These are phyloP conservation scores for Prunella himalayana DNA, from an alignment of 2,113 vertebrate genomes.

Conservation along the genomic window DNA sequence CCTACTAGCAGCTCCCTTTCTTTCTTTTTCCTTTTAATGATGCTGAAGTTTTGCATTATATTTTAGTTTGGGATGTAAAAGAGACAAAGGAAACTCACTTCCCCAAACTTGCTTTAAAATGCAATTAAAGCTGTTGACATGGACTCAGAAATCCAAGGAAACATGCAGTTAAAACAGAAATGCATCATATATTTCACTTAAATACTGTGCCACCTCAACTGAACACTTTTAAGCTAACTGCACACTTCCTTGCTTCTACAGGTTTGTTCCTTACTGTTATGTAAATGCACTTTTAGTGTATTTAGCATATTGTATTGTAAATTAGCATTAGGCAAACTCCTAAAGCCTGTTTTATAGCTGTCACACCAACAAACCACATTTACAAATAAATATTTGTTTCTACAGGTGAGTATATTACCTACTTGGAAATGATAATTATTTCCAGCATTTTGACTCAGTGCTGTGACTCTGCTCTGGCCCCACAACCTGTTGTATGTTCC, in stretches of 20 bases:
- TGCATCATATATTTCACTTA: background rate
- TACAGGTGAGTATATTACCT: background rate
- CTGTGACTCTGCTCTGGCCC: background rate
- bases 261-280: background rate
- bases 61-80: constrained; percentile 7
- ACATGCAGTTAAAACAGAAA: background rate
- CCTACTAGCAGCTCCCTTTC: background rate
- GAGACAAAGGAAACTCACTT: background rate
- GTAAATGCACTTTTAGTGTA: constrained; percentile 15
- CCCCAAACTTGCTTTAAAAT: background rate
- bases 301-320: background rate
- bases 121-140: background rate
- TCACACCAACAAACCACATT: background rate
- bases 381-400: constrained; percentile 35
- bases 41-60: background rate
- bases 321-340: background rate
- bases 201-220: accelerated
- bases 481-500: background rate
- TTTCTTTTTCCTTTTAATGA: background rate
- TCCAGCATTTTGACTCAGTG: background rate
- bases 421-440: background rate
- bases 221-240: background rate
- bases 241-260: background rate
- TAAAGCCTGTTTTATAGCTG: background rate
- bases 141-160: background rate